Base-by-base conservation (phyloP, 2,888 invertebrate genomes). In the Trichopoda pennipes region DNA sequence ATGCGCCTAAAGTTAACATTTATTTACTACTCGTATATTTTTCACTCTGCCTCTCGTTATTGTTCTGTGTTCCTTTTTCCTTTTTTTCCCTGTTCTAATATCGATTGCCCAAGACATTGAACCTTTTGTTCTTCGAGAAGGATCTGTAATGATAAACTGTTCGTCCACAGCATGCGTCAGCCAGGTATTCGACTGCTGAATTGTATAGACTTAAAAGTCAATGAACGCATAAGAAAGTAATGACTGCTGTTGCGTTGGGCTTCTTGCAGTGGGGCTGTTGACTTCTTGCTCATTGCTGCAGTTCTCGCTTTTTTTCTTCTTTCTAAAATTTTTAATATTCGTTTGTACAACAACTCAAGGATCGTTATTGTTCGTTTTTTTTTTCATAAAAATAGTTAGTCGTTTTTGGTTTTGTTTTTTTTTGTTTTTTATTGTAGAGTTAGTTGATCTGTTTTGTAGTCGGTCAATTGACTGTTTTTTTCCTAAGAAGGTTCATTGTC, bases 401-500 rank as follows among this genome's bases (percentile, higher is more conserved):
- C n/a, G n/a, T n/a, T n/a, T n/a, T n/a, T n/a, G n/a, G n/a, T n/a
- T n/a, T n/a, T n/a, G 14, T 38, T 64, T 21, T 64, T 38, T 51
- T 3, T 21, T 42, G 23, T 1, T 21, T 49, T 66, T 61, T 42
- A 16, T 55, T 68, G 0, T 19, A 47, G 53, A 53, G 69, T 77
- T 63, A 55, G 32, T 61, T 77, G 76, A 77, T 77, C 76, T 69
- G 76, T 55, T 55, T 69, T 69, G 55, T 44, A 68, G 69, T 23
- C 69, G 68, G 75, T 79, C 75, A 82, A 56, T 70, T 58, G 69
- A 66, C 60, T n/a, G 68, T 78, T 49, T 16, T 61, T 44, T 56
- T 79, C 75, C 75, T 79, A 53, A 68, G 79, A 82, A 82, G 79
- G 82, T 72, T 75, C 74, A 79, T 72, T 75, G 75, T 81, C 72